phyloP scores from a whole-genome alignment of 2,888 invertebrate genomes.

The Tetrapedia diversipes region DNA sequence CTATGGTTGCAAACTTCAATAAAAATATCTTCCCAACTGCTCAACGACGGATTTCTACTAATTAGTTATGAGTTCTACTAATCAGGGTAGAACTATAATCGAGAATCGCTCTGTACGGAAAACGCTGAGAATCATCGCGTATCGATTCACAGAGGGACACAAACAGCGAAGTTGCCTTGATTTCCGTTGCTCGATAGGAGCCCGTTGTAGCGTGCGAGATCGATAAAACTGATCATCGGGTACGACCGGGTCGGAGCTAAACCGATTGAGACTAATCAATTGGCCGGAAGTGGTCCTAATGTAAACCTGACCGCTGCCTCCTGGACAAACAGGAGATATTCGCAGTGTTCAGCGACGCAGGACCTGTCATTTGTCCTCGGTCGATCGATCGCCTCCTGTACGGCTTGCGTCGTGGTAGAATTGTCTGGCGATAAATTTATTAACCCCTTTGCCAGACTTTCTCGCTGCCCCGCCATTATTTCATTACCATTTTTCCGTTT shows the following conservation, averaged over 20 bases:
- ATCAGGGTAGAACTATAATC: no score
- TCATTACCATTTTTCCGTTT: no score
- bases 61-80: no score
- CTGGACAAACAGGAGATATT: conserved; percentile 61
- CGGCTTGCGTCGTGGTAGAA: background rate
- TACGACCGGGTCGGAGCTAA: conserved; percentile 31
- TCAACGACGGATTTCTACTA: no score
- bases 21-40: no score
- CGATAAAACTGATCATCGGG: conserved; percentile 50
- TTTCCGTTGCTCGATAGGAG: background rate
- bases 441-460: no score
- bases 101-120: no score
- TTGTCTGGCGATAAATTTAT: conserved; percentile 13
- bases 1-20: no score
- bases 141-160: background rate
- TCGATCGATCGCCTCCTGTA: conserved; percentile 41
- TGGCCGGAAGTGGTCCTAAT: conserved; percentile 68
- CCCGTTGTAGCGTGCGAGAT: conserved; percentile 41
- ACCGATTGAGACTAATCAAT: conserved; percentile 68
- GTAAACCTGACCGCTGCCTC: conserved; percentile 59
- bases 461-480: no score
- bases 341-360: conserved; percentile 38
- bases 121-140: background rate
- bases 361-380: conserved; percentile 58
- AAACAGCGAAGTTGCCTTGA: conserved; percentile 13